Evolutionary conservation across 2,113 vertebrate genomes (phyloP).

Genomic region (Callipepla squamata): DNA sequence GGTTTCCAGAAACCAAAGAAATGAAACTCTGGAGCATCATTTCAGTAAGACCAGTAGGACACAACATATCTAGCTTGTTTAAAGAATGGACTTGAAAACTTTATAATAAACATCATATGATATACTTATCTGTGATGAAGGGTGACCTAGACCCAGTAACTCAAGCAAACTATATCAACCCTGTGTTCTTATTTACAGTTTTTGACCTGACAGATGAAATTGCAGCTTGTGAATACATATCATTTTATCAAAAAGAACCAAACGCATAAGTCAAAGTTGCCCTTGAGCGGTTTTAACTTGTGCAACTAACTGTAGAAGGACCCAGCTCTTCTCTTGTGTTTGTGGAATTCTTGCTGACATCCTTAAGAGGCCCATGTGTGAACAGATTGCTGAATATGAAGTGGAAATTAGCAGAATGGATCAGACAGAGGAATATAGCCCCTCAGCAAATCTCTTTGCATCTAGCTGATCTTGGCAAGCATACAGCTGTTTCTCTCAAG

Average conservation of each 20-base stretch:
- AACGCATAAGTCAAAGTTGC: background rate
- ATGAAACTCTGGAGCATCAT: background rate
- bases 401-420: constrained; percentile 52
- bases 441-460: constrained; percentile 34
- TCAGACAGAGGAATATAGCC: constrained; percentile 52
- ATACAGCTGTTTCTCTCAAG: constrained; percentile 9
- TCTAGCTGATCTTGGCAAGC: constrained; percentile 59
- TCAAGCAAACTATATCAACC: background rate
- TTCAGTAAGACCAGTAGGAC: background rate
- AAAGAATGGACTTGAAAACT: background rate
- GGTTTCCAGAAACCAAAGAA: background rate
- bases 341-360: constrained; percentile 59
- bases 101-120: background rate
- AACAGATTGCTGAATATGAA: constrained; percentile 48
- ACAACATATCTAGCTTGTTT: background rate
- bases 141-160: background rate
- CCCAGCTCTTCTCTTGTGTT: constrained; percentile 47
- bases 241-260: background rate
- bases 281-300: background rate
- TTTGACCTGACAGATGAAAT: constrained; percentile 32
- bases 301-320: constrained; percentile 40
- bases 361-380: constrained; percentile 42
- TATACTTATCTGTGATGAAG: background rate
- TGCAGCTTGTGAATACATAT: background rate
- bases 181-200: background rate